phyloP scores from a whole-genome alignment of 2,797 vertebrate species.

The Sebastes minor region DNA sequence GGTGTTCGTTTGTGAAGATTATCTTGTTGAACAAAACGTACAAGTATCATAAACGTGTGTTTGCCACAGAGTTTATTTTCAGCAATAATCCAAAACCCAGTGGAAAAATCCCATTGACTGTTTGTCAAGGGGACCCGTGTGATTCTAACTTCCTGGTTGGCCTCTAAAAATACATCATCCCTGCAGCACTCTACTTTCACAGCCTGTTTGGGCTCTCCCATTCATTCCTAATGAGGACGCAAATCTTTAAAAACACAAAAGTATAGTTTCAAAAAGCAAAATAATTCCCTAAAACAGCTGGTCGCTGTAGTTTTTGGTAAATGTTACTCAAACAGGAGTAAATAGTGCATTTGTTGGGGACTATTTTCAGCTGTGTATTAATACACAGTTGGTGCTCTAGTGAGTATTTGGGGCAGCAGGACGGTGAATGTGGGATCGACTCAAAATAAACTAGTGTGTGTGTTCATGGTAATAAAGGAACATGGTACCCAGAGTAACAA shows the following conservation, averaged over 20 bases:
- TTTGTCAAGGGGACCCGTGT: too few relatives aligned
- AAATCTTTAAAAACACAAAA: neutral
- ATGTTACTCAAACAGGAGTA: neutral
- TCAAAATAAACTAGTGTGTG: slow-evolving; percentile 16
- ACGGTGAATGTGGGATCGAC: slow-evolving; percentile 1
- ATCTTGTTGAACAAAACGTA: too few relatives aligned
- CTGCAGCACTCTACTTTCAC: neutral
- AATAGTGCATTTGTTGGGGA: neutral
- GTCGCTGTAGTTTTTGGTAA: neutral
- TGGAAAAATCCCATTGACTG: too few relatives aligned
- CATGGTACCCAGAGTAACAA: neutral
- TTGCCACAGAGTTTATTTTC: too few relatives aligned
- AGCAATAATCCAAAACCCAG: too few relatives aligned
- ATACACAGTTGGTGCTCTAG: neutral
- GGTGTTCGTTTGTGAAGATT: too few relatives aligned
- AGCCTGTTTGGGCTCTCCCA: neutral
- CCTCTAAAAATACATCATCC: too few relatives aligned
- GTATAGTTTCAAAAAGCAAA: neutral
- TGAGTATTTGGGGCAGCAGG: slow-evolving; percentile 10
- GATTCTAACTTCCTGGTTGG: too few relatives aligned
- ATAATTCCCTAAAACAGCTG: neutral
- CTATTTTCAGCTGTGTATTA: neutral
- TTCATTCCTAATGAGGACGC: neutral
- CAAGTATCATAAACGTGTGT: too few relatives aligned
- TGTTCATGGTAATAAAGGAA: slow-evolving; percentile 19